Evolutionary conservation across 2,797 vertebrate genomes (phyloP).

Genomic region (Cottoperca gobio): DNA sequence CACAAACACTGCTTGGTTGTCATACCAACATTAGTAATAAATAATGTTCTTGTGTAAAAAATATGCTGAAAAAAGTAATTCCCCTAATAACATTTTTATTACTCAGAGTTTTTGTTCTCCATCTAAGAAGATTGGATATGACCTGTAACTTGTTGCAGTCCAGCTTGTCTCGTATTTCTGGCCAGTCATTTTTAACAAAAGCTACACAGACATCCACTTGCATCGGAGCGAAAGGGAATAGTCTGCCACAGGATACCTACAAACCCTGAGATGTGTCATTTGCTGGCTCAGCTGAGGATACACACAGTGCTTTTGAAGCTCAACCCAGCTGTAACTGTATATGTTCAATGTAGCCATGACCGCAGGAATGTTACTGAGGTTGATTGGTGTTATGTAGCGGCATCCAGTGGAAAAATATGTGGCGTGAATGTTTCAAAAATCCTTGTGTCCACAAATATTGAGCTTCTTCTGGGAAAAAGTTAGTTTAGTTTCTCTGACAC

Average conservation of each 20-base stretch:
- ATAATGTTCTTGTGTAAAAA: slow-evolving; percentile 7
- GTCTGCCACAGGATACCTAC: slow-evolving; percentile 62
- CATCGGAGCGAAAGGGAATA: slow-evolving; percentile 8
- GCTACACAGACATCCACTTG: slow-evolving; percentile 24
- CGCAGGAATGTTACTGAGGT: slow-evolving; percentile 69
- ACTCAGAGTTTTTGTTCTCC: not conserved
- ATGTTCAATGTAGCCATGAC: slow-evolving; percentile 58
- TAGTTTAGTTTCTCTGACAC: slow-evolving; percentile 46
- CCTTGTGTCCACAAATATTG: slow-evolving; percentile 66
- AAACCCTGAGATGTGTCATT: slow-evolving; percentile 59
- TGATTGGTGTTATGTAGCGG: slow-evolving; percentile 63
- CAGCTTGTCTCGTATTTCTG: slow-evolving; percentile 17
- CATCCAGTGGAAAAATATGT: slow-evolving; percentile 69
- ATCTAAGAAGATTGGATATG: not conserved
- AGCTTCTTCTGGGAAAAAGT: slow-evolving; percentile 54
- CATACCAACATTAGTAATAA: slow-evolving; percentile 6
- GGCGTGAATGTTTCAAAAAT: slow-evolving; percentile 61
- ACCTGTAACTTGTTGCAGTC: slow-evolving; percentile 9
- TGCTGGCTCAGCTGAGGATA: slow-evolving; percentile 61
- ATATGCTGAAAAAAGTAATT: slow-evolving; percentile 4
- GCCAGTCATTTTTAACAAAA: slow-evolving; percentile 29
- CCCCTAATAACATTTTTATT: slow-evolving; percentile 11
- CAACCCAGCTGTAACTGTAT: slow-evolving; percentile 62
- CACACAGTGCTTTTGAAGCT: slow-evolving; percentile 63
- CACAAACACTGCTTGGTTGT: slow-evolving; percentile 20